These are phyloP conservation scores for Pomacea maculata DNA, from an alignment of 1,140 invertebrate genomes.

Conservation along the genomic window DNA sequence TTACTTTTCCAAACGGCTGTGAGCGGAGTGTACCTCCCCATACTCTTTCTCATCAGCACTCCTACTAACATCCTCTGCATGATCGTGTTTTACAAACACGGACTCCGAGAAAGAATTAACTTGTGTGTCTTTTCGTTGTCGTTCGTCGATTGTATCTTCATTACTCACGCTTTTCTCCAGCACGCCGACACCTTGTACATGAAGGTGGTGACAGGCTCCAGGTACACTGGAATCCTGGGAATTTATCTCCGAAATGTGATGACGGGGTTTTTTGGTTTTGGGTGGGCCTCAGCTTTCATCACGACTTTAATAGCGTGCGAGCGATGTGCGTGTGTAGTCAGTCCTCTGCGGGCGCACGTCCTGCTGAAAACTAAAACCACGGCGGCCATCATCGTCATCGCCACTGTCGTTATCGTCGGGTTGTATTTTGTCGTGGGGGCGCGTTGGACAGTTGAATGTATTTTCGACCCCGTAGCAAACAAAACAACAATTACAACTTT, in stretches of 20 bases:
- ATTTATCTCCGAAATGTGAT: background rate
- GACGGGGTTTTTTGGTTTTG: background rate
- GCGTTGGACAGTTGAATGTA: background rate
- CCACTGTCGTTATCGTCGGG: background rate
- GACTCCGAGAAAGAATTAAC: background rate
- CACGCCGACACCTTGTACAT: background rate
- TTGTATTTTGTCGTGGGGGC: background rate
- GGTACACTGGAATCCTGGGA: background rate
- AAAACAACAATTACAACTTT: too few species aligned
- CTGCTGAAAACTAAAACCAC: background rate
- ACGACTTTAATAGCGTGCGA: background rate
- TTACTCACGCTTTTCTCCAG: background rate
- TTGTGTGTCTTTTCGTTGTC: constrained; percentile 2
- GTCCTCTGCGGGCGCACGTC: background rate
- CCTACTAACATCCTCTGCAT: constrained; percentile 6
- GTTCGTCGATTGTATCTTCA: background rate
- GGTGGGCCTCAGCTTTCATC: background rate
- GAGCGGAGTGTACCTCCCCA: background rate
- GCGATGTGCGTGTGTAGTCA: background rate
- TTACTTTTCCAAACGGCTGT: background rate
- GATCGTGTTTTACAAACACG: background rate
- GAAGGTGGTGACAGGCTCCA: too few species aligned
- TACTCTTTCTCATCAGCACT: constrained; percentile 5
- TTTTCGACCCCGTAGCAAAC: background rate
- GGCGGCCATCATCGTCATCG: background rate